Percentiles rank a stretch among this genome's conserved stretches.
These are phyloP conservation scores for Talpa occidentalis DNA, from an alignment of 2,113 vertebrate genomes.

Conservation along the genomic window DNA sequence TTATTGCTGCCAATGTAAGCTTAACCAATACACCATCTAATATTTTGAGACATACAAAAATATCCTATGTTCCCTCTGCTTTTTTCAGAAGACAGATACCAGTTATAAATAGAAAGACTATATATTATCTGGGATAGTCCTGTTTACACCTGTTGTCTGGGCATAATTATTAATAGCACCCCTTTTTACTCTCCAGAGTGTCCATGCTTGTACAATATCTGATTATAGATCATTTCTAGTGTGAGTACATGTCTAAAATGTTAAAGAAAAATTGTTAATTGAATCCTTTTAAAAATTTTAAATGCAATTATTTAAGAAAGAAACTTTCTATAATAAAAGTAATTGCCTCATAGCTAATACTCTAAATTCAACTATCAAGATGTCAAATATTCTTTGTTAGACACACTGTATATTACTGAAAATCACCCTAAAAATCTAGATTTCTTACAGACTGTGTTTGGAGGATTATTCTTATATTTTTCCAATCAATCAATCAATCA, in stretches of 20 bases:
- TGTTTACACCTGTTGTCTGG: slow-evolving; percentile 54
- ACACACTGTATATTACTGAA: background rate
- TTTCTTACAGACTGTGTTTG: slow-evolving; percentile 23
- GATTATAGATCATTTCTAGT: slow-evolving; percentile 39
- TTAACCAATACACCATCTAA: slow-evolving; percentile 26
- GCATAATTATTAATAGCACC: slow-evolving; percentile 62
- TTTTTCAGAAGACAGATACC: slow-evolving; percentile 63
- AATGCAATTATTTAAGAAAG: slow-evolving; percentile 56
- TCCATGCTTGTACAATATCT: slow-evolving; percentile 17
- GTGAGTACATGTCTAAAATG: slow-evolving; percentile 18
- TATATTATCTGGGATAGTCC: slow-evolving; percentile 55
- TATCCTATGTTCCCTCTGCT: slow-evolving; percentile 39
- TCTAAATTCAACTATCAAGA: background rate
- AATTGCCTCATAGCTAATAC: background rate
- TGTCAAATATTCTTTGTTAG: background rate
- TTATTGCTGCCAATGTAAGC: background rate
- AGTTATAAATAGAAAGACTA: slow-evolving; percentile 64
- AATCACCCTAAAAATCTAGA: slow-evolving; percentile 19
- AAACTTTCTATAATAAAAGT: slow-evolving; percentile 35
- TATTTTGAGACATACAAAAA: slow-evolving; percentile 60
- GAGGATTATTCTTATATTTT: background rate
- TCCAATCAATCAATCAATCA: background rate
- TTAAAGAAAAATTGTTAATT: background rate
- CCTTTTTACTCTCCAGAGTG: slow-evolving; percentile 35
- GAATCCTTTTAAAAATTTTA: slow-evolving; percentile 36